These are phyloP conservation scores for Axinella damicornis DNA, from an alignment of 37 sponge, comb jelly and placozoan species.

Conservation along the genomic window DNA sequence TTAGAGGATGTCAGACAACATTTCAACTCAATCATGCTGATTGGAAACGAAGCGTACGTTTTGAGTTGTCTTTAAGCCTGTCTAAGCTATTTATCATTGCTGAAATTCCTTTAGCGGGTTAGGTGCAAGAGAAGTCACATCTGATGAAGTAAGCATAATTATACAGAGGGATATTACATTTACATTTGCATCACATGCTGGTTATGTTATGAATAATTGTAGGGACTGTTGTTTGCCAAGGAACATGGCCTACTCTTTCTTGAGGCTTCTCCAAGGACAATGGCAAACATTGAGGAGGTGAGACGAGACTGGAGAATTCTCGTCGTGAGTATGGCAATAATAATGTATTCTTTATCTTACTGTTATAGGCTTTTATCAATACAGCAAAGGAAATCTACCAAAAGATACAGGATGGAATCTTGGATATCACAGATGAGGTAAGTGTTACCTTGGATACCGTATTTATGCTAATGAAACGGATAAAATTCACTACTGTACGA, in stretches of 20 bases:
- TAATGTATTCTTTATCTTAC: no score
- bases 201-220: no score
- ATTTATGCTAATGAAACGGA: no score
- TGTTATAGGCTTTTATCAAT: conserved; percentile 92
- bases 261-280: conserved; percentile 99
- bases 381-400: conserved; percentile 97
- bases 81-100: no score
- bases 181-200: conserved; percentile 31
- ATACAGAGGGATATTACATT: background rate
- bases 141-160: no score
- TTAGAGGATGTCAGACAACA: conserved; percentile 97
- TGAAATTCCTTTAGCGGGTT: no score
- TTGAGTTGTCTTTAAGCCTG: no score
- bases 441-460: no score
- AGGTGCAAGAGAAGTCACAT: no score
- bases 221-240: no score
- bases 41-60: conserved; percentile 99
- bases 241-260: no score
- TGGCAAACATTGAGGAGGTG: conserved; percentile 98
- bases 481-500: no score
- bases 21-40: conserved; percentile 98
- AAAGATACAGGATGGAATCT: conserved; percentile 96
- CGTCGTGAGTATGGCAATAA: background rate
- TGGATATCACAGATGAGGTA: conserved; percentile 98
- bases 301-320: background rate